Percentiles rank a stretch among this genome's conserved stretches.
Conservation (phyloP, 2,113 vertebrate species). For the Hyaena hyaena region DNA sequence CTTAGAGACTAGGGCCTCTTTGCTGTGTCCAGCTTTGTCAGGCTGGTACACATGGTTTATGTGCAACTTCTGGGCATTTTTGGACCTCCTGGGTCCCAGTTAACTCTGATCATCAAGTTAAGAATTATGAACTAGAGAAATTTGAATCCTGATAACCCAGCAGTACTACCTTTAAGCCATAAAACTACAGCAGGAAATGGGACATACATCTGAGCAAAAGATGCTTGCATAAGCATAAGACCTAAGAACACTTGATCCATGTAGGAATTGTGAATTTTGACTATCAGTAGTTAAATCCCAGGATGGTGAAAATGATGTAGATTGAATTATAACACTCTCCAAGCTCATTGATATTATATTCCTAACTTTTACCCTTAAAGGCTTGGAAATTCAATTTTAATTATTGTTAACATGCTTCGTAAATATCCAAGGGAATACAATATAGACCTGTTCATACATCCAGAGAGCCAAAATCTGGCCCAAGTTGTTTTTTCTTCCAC, state of each 20-base stretch:
- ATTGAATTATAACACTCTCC: conserved; percentile 64
- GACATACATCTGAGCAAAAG: neutral
- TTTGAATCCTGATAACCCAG: neutral
- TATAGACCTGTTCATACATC: conserved; percentile 58
- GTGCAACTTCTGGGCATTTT: neutral
- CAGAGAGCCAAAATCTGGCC: conserved; percentile 71
- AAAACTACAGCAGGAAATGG: neutral
- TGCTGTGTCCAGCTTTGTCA: neutral
- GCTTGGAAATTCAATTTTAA: conserved; percentile 77
- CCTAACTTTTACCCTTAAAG: conserved; percentile 68
- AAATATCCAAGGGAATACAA: conserved; percentile 61
- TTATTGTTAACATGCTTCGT: conserved; percentile 69
- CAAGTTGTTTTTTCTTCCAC: conserved; percentile 68
- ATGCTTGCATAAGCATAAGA: neutral
- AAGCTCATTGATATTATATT: conserved; percentile 49
- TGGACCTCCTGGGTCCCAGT: neutral
- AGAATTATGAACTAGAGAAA: neutral
- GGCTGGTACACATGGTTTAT: neutral
- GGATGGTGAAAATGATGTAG: conserved; percentile 14
- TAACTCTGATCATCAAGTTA: neutral
- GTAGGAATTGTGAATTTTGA: conserved; percentile 21
- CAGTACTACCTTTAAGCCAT: neutral
- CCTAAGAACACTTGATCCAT: neutral
- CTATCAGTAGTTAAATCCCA: conserved; percentile 36
- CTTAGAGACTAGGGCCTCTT: neutral